Conservation (phyloP, 2,888 invertebrate species). For the Merodon equestris region DNA sequence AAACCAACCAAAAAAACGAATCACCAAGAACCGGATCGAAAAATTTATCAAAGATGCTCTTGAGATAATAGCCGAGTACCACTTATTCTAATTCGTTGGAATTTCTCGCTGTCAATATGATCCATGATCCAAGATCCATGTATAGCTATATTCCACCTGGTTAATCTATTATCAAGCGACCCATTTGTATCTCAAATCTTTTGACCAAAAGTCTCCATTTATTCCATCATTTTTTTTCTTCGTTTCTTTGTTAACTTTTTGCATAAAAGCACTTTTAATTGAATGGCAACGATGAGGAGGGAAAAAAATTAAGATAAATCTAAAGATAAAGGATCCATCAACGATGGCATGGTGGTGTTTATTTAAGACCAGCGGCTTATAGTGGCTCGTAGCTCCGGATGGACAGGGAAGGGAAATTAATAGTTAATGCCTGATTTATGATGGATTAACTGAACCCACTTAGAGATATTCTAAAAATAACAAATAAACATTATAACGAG, state of each 20-base stretch:
- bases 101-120: conserved; percentile 27
- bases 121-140: conserved; percentile 26
- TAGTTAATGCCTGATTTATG: conserved; percentile 69
- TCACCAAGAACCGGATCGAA: too few relatives aligned
- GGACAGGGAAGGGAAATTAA: conserved; percentile 61
- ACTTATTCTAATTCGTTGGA: conserved; percentile 48
- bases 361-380: conserved; percentile 13
- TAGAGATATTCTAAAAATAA: conserved; percentile 59
- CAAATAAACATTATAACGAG: conserved; percentile 64
- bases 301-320: conserved; percentile 23
- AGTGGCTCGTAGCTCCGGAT: too few relatives aligned
- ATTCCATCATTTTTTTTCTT: background rate
- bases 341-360: conserved; percentile 25
- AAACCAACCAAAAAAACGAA: too few relatives aligned
- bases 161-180: conserved; percentile 45
- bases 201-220: conserved; percentile 11
- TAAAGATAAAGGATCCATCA: conserved; percentile 24
- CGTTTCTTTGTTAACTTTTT: conserved; percentile 10
- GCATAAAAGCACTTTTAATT: conserved; percentile 45
- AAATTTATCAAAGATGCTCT: background rate
- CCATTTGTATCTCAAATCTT: conserved; percentile 22
- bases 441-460: conserved; percentile 67
- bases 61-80: conserved; percentile 32
- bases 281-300: conserved; percentile 25
- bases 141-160: conserved; percentile 32